phyloP scores from a whole-genome alignment of 2,888 invertebrate species.

The Villa cingulata region DNA sequence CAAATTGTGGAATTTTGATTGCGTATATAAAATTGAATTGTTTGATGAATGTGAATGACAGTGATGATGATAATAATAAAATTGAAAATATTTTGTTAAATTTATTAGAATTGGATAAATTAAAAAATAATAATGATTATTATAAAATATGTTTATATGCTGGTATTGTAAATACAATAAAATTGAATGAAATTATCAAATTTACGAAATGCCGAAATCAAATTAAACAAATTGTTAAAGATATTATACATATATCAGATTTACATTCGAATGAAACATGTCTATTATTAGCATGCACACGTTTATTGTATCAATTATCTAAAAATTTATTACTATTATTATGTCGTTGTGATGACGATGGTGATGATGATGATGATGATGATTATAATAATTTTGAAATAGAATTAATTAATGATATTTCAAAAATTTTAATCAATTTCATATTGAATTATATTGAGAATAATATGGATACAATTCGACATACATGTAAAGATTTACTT shows the following conservation, averaged over 20 bases:
- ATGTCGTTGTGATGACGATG: slow-evolving; percentile 16
- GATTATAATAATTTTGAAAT: not conserved
- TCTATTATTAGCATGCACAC: slow-evolving; percentile 24
- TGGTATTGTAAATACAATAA: slow-evolving; percentile 26
- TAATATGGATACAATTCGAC: slow-evolving; percentile 50
- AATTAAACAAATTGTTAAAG: slow-evolving; percentile 19
- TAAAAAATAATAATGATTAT: slow-evolving; percentile 14
- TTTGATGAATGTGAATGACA: too few relatives aligned
- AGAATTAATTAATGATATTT: slow-evolving; percentile 15
- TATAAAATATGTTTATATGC: slow-evolving; percentile 22
- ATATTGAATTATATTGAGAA: slow-evolving; percentile 48
- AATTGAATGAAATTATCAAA: slow-evolving; percentile 19
- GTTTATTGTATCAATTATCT: slow-evolving; percentile 23
- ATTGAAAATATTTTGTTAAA: slow-evolving; percentile 18
- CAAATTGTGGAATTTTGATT: slow-evolving; percentile 45
- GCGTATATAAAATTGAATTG: slow-evolving; percentile 38
- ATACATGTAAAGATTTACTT: slow-evolving; percentile 42
- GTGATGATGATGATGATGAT: not conserved
- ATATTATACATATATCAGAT: slow-evolving; percentile 18
- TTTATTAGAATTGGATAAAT: slow-evolving; percentile 1
- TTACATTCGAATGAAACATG: slow-evolving; percentile 21
- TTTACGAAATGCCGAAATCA: slow-evolving; percentile 9
- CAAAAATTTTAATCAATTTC: slow-evolving; percentile 32
- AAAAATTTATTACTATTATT: slow-evolving; percentile 18
- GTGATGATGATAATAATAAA: too few relatives aligned